These are phyloP conservation scores for Ligdia adustata DNA, from an alignment of 2,888 invertebrate genomes.

Conservation along the genomic window DNA sequence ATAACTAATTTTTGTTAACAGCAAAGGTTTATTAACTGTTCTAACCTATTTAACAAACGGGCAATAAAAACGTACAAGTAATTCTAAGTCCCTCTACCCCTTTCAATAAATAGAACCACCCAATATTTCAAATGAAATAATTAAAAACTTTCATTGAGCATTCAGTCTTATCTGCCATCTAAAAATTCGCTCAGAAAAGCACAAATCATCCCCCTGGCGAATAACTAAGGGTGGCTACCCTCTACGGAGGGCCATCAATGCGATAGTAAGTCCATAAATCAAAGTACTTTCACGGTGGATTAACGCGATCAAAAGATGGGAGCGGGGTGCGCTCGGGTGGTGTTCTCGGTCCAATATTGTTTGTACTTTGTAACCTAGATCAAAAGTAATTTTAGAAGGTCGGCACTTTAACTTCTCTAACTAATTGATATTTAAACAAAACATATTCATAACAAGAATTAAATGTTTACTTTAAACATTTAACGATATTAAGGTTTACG, in stretches of 20 bases:
- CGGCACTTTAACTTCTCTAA: no score
- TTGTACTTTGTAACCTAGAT: constrained; percentile 13
- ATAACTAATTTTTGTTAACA: no score
- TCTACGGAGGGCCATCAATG: constrained; percentile 19
- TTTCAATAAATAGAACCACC: constrained; percentile 25
- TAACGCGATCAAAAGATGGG: constrained; percentile 46
- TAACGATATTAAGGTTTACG: no score
- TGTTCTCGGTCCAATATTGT: constrained; percentile 22
- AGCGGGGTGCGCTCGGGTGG: constrained; percentile 27
- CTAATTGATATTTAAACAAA: no score
- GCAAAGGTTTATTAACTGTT: neutral
- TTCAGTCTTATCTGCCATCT: constrained; percentile 22
- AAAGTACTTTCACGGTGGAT: constrained; percentile 57
- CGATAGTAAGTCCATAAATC: constrained; percentile 48
- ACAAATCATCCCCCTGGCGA: constrained; percentile 33
- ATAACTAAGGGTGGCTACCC: constrained; percentile 20
- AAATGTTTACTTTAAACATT: no score
- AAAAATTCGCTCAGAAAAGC: constrained; percentile 30
- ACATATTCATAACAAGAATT: no score
- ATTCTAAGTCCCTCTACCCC: neutral
- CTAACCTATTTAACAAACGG: neutral
- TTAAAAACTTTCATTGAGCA: constrained; percentile 39
- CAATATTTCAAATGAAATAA: constrained; percentile 29
- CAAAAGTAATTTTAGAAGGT: neutral
- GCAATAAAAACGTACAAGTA: constrained; percentile 8